These are phyloP conservation scores for Pomatostomus ruficeps DNA, from an alignment of 2,113 vertebrate species.

Conservation along the genomic window DNA sequence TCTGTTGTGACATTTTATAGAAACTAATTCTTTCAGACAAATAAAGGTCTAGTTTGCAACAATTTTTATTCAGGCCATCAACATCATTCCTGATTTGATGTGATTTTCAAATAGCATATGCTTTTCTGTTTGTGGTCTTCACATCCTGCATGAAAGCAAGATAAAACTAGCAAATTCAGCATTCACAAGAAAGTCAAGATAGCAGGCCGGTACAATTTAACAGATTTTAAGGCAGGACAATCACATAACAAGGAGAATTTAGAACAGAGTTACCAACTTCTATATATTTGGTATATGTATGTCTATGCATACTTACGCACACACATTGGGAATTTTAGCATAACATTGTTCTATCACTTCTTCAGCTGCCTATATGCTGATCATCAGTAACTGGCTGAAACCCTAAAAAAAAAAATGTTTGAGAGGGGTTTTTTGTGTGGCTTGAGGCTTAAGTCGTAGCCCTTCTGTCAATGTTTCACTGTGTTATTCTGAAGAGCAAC, in stretches of 20 bases:
- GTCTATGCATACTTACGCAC: neutral
- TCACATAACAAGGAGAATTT: neutral
- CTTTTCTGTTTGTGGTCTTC: conserved; percentile 20
- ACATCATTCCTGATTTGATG: conserved; percentile 14
- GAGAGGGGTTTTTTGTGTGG: neutral
- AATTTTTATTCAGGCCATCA: conserved; percentile 28
- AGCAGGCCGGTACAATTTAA: conserved; percentile 18
- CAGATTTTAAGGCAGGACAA: conserved; percentile 31
- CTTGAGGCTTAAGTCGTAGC: neutral
- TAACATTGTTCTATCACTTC: neutral
- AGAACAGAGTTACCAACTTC: neutral
- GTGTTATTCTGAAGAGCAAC: conserved; percentile 30
- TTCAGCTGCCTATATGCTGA: neutral
- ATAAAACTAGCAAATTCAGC: conserved; percentile 49
- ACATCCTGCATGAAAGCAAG: neutral
- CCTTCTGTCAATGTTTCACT: conserved; percentile 18
- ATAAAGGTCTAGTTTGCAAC: conserved; percentile 42
- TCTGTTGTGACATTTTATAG: conserved; percentile 50
- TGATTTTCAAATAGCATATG: conserved; percentile 23
- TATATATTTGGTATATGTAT: neutral
- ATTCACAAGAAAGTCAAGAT: conserved; percentile 12
- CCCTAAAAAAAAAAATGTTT: neutral
- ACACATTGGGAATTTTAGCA: neutral
- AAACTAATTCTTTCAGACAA: conserved; percentile 33
- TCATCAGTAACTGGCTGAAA: conserved; percentile 6